phyloP scores from a whole-genome alignment of 2,113 vertebrate species.

The Chelonoidis abingdonii region DNA sequence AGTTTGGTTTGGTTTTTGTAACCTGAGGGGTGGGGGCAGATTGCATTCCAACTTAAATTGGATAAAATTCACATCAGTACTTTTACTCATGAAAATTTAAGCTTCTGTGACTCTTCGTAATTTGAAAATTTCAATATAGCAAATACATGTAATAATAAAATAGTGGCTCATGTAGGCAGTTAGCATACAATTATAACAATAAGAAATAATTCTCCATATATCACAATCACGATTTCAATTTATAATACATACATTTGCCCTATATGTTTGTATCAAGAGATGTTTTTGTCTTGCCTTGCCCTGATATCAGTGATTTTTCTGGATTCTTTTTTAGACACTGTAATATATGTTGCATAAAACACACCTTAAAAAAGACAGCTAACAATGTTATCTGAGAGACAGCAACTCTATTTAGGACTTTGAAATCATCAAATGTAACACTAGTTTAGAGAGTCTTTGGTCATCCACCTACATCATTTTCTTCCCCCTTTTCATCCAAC shows the following conservation, averaged over 20 bases:
- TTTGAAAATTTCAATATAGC: conserved; percentile 6
- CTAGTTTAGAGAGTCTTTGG: rapidly evolving
- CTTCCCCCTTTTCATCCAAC: background rate
- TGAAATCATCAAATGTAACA: background rate
- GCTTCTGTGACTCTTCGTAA: conserved; percentile 18
- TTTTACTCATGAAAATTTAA: background rate
- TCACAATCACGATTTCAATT: background rate
- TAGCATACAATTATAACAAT: background rate
- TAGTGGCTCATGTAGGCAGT: background rate
- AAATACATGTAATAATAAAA: background rate
- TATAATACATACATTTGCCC: background rate
- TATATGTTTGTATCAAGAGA: background rate
- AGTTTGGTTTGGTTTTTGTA: background rate
- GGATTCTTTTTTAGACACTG: background rate
- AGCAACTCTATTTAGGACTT: rapidly evolving
- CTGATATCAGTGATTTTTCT: background rate
- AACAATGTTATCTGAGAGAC: rapidly evolving
- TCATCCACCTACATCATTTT: background rate
- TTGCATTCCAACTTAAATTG: background rate
- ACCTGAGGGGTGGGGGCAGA: background rate
- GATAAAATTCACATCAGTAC: background rate
- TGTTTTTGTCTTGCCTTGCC: background rate
- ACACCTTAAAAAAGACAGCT: background rate
- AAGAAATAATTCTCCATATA: background rate
- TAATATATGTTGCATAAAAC: background rate